phyloP scores from a whole-genome alignment of 2,888 invertebrate genomes.

The Leptopterna dolabrata region DNA sequence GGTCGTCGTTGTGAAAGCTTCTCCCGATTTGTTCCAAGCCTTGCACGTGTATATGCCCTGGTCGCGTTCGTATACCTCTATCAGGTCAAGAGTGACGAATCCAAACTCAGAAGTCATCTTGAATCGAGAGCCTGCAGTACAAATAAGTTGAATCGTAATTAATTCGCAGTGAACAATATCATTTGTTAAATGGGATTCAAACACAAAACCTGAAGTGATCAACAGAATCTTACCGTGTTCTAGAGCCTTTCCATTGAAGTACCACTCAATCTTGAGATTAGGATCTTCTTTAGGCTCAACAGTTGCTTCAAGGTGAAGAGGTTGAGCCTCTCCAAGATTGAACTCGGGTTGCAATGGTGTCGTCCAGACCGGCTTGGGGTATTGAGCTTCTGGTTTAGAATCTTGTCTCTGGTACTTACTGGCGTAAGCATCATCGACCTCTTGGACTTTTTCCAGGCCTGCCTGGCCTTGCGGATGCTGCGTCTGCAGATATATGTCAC shows the following conservation, averaged over 20 bases:
- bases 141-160: too few relatives aligned
- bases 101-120: slow-evolving; percentile 96
- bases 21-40: slow-evolving; percentile 87
- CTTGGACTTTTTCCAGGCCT: slow-evolving; percentile 89
- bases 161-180: too few relatives aligned
- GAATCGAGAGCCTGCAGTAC: slow-evolving; percentile 76
- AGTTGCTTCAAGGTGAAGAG: slow-evolving; percentile 92
- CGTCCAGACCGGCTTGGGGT: slow-evolving; percentile 87
- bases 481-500: slow-evolving; percentile 84
- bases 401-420: slow-evolving; percentile 78
- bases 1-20: slow-evolving; percentile 92
- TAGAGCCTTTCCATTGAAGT: slow-evolving; percentile 88
- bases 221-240: slow-evolving; percentile 75
- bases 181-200: too few relatives aligned
- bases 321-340: slow-evolving; percentile 82
- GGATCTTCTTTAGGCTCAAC: slow-evolving; percentile 95
- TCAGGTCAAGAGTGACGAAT: slow-evolving; percentile 92
- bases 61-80: slow-evolving; percentile 91
- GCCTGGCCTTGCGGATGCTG: slow-evolving; percentile 95
- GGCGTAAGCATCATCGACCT: slow-evolving; percentile 85
- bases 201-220: too few relatives aligned
- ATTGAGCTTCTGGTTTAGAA: slow-evolving; percentile 79
- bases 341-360: slow-evolving; percentile 85
- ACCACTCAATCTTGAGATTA: slow-evolving; percentile 91
- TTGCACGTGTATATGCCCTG: slow-evolving; percentile 95